Conservation (phyloP, 2,797 vertebrate species). For the Notolabrus celidotus region DNA sequence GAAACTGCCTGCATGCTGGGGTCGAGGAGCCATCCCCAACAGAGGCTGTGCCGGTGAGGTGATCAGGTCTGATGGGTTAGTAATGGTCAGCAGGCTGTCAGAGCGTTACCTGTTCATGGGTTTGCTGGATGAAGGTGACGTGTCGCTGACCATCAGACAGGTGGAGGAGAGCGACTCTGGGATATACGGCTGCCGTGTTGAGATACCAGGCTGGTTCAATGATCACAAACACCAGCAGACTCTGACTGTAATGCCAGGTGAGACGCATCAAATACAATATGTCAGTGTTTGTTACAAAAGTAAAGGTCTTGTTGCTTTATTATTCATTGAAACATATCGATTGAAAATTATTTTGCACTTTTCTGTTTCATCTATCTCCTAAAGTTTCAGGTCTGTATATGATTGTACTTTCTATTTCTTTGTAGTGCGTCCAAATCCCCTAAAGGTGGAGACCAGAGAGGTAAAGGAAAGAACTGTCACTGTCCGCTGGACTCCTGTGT, state of each 20-base stretch:
- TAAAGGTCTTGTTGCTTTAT: too few relatives aligned
- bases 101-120: slow-evolving; percentile 83
- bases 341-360: too few relatives aligned
- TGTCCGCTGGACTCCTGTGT: slow-evolving; percentile 68
- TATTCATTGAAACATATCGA: too few relatives aligned
- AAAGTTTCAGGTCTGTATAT: neutral
- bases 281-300: too few relatives aligned
- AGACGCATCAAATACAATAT: too few relatives aligned
- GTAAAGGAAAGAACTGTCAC: slow-evolving; percentile 68
- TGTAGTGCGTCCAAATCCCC: slow-evolving; percentile 62
- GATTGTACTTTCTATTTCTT: neutral
- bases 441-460: slow-evolving; percentile 57
- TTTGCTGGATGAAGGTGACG: slow-evolving; percentile 63
- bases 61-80: slow-evolving; percentile 78
- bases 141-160: slow-evolving; percentile 85
- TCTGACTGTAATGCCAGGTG: slow-evolving; percentile 83
- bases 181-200: slow-evolving; percentile 88
- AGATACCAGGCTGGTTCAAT: slow-evolving; percentile 85
- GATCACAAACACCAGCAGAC: slow-evolving; percentile 70
- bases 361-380: neutral
- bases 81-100: slow-evolving; percentile 50
- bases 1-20: slow-evolving; percentile 87
- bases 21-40: slow-evolving; percentile 74
- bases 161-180: slow-evolving; percentile 82
- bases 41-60: slow-evolving; percentile 71